Evolutionary conservation across 2,888 invertebrate species (phyloP).

Genomic region (Saturnia japonica): DNA sequence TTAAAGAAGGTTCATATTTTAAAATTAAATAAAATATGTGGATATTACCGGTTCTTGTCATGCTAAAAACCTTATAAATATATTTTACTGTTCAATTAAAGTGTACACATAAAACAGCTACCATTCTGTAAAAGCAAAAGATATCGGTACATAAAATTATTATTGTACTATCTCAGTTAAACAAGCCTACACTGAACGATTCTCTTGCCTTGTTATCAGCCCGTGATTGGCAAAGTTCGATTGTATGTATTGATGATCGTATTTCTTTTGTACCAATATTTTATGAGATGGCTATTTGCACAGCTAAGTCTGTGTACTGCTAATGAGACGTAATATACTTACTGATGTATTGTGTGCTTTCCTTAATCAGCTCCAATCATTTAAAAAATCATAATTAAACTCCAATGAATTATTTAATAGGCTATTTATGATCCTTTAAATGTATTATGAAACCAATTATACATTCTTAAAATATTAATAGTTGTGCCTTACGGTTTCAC

Average conservation of each 20-base stretch:
- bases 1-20: too few relatives aligned
- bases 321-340: neutral
- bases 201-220: slow-evolving; percentile 38
- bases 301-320: neutral
- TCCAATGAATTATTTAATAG: neutral
- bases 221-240: slow-evolving; percentile 52
- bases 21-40: neutral
- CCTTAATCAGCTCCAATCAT: neutral
- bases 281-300: slow-evolving; percentile 29
- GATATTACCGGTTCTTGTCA: neutral
- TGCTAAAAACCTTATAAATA: neutral
- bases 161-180: slow-evolving; percentile 20
- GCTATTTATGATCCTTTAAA: neutral
- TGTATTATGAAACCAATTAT: too few relatives aligned
- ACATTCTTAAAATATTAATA: too few relatives aligned
- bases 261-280: slow-evolving; percentile 34
- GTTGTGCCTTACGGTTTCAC: too few relatives aligned
- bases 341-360: neutral
- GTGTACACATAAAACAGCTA: neutral
- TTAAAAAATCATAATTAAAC: neutral
- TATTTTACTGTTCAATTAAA: neutral
- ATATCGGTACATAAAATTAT: neutral
- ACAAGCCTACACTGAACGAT: slow-evolving; percentile 40
- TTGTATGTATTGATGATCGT: slow-evolving; percentile 30
- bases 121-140: neutral